phyloP scores from a whole-genome alignment of 2,888 invertebrate genomes.

The Romanomermis culicivorax region DNA sequence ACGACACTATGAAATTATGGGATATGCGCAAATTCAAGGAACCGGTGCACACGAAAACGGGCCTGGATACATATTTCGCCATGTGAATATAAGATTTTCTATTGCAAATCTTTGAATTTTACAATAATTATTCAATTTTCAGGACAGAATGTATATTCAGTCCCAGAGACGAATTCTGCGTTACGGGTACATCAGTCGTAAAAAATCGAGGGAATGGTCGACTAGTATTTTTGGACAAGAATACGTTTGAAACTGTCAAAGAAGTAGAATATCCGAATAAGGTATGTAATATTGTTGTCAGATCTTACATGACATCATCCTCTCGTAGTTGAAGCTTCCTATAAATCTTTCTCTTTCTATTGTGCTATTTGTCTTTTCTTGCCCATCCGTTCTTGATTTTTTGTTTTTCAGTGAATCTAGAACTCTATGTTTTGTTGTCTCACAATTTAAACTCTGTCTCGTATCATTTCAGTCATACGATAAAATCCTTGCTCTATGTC shows the following conservation, averaged over 20 bases:
- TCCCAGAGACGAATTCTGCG: constrained; percentile 67
- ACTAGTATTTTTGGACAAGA: constrained; percentile 55
- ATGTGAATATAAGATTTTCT: constrained; percentile 30
- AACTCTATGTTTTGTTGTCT: too few relatives aligned
- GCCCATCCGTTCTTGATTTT: too few relatives aligned
- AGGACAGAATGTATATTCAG: constrained; percentile 51
- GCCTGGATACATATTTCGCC: constrained; percentile 55
- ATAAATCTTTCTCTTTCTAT: too few relatives aligned
- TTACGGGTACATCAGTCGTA: constrained; percentile 58
- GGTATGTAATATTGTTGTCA: constrained; percentile 20
- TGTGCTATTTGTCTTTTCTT: too few relatives aligned
- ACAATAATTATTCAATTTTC: constrained; percentile 14
- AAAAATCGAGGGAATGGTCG: constrained; percentile 38
- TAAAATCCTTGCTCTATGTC: too few relatives aligned
- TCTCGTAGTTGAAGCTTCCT: too few relatives aligned
- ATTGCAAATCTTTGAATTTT: constrained; percentile 8
- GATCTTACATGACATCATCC: too few relatives aligned
- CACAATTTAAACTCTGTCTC: too few relatives aligned
- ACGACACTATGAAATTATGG: constrained; percentile 86
- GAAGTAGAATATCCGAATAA: constrained; percentile 54
- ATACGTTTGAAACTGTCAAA: constrained; percentile 49
- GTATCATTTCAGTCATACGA: too few relatives aligned
- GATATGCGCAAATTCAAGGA: constrained; percentile 61
- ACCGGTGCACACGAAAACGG: constrained; percentile 45
- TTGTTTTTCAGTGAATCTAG: too few relatives aligned